These are phyloP conservation scores for Enteromius paludinosus DNA, from an alignment of 2,797 vertebrate species.

Conservation along the genomic window DNA sequence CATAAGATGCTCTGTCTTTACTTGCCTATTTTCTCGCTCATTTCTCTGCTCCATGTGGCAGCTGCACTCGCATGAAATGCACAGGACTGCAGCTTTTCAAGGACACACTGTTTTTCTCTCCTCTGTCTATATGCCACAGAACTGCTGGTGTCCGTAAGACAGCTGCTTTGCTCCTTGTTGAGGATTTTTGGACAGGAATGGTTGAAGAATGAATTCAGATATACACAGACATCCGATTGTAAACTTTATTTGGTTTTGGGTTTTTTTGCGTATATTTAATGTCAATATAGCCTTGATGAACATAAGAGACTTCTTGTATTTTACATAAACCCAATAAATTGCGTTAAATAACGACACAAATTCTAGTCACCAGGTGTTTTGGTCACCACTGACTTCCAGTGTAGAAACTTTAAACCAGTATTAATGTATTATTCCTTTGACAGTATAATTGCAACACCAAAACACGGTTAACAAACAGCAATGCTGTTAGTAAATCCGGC, in stretches of 20 bases:
- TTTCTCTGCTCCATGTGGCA: slow-evolving; percentile 47
- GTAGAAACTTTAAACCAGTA: no score
- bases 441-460: not conserved
- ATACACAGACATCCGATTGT: not conserved
- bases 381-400: no score
- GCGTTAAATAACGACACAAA: not conserved
- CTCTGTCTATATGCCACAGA: slow-evolving; percentile 20
- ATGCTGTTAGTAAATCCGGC: no score
- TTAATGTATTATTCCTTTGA: no score
- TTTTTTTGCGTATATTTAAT: not conserved
- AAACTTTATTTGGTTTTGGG: not conserved
- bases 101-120: slow-evolving; percentile 44
- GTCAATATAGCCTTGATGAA: not conserved
- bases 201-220: not conserved
- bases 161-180: not conserved
- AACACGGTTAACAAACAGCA: not conserved
- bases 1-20: slow-evolving; percentile 58
- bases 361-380: no score
- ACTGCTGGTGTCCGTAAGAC: not conserved
- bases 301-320: not conserved
- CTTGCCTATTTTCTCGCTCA: slow-evolving; percentile 52
- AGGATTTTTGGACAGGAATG: not conserved
- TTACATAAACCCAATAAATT: not conserved
- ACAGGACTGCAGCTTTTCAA: slow-evolving; percentile 59
- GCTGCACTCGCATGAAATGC: slow-evolving; percentile 36